phyloP scores from a whole-genome alignment of 2,888 invertebrate species.

The Archaeoteleia sp. region DNA sequence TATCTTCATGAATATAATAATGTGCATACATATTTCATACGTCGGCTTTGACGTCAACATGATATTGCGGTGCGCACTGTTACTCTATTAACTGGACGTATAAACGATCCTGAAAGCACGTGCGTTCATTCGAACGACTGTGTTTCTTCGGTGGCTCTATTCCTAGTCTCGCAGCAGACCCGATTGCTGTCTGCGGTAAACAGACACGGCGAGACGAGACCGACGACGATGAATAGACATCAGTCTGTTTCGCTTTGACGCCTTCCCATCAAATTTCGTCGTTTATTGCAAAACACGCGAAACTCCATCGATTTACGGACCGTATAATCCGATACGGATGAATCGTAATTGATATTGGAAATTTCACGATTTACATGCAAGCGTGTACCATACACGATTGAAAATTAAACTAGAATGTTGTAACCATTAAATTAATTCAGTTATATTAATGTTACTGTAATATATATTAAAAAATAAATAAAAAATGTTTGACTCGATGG shows the following conservation, averaged over 20 bases:
- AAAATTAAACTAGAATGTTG: too few species aligned
- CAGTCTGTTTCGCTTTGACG: background rate
- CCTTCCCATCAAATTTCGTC: background rate
- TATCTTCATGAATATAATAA: too few species aligned
- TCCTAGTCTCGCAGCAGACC: conserved; percentile 35
- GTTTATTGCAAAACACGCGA: conserved; percentile 13
- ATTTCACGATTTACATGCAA: too few species aligned
- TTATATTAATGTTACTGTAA: too few species aligned
- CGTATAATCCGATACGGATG: conserved; percentile 7
- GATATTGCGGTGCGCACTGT: conserved; percentile 54
- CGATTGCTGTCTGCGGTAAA: background rate
- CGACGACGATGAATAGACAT: conserved; percentile 6
- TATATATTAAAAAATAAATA: too few species aligned
- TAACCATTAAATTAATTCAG: too few species aligned
- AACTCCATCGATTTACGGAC: background rate
- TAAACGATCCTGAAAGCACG: conserved; percentile 60
- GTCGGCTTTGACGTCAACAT: conserved; percentile 57
- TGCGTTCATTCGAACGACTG: conserved; percentile 24
- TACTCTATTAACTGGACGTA: conserved; percentile 59
- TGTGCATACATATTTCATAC: conserved; percentile 7
- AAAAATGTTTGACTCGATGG: too few species aligned
- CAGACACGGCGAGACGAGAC: conserved; percentile 1
- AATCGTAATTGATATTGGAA: background rate
- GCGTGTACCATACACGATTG: too few species aligned
- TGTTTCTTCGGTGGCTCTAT: conserved; percentile 52